Percentiles rank a stretch among this genome's conserved stretches.
These are phyloP conservation scores for Montipora capitata DNA, from an alignment of 92 coral and sea anemone species.

Conservation along the genomic window DNA sequence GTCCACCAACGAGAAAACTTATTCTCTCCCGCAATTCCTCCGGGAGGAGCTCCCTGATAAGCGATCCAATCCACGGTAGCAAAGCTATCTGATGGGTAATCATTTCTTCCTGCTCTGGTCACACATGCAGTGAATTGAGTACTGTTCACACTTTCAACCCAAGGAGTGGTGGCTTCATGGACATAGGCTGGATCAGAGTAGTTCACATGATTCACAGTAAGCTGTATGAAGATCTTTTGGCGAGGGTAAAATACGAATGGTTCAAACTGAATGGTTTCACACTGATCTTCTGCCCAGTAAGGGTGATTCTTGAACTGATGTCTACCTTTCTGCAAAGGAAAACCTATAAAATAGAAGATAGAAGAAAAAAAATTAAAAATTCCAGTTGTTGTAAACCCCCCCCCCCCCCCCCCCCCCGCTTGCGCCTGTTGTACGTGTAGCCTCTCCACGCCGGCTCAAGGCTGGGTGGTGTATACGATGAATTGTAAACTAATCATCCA, in stretches of 20 bases:
- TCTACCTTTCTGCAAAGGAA: slow-evolving; percentile 77
- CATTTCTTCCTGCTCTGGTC: slow-evolving; percentile 84
- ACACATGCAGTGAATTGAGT: slow-evolving; percentile 82
- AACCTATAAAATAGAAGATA: slow-evolving; percentile 40
- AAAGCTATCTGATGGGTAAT: slow-evolving; percentile 79
- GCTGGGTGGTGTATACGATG: too few relatives aligned
- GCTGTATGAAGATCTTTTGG: slow-evolving; percentile 58
- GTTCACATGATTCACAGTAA: slow-evolving; percentile 76
- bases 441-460: too few relatives aligned
- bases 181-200: slow-evolving; percentile 52
- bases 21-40: slow-evolving; percentile 69
- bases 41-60: slow-evolving; percentile 82
- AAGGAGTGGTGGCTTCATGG: slow-evolving; percentile 76
- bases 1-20: slow-evolving; percentile 81
- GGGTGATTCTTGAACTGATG: slow-evolving; percentile 68
- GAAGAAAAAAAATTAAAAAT: not conserved
- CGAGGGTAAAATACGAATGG: slow-evolving; percentile 32
- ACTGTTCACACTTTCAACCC: slow-evolving; percentile 73
- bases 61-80: slow-evolving; percentile 80
- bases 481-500: too few relatives aligned
- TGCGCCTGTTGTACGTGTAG: too few relatives aligned
- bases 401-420: too few relatives aligned
- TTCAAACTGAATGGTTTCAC: slow-evolving; percentile 58
- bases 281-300: slow-evolving; percentile 65
- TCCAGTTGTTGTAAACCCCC: too few relatives aligned